These are phyloP conservation scores for Salvelinus namaycush DNA, from an alignment of 2,113 vertebrate genomes.

Conservation along the genomic window DNA sequence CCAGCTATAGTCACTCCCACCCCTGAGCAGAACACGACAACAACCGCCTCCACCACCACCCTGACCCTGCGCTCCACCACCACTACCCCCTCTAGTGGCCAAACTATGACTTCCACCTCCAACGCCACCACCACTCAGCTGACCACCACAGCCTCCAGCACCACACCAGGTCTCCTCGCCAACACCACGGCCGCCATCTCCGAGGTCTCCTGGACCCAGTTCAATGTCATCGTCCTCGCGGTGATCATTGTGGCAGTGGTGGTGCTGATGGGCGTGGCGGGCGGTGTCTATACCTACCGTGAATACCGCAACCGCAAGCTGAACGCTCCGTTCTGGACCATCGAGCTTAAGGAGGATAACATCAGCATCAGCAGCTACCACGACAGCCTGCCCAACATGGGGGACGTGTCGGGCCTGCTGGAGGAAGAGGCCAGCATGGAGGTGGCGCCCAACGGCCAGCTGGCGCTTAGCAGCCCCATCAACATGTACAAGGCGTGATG, in stretches of 20 bases:
- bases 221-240: conserved; percentile 84
- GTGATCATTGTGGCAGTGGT: conserved; percentile 84
- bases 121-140: conserved; percentile 54
- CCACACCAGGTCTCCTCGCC: conserved; percentile 63
- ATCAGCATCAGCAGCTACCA: conserved; percentile 91
- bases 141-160: conserved; percentile 33
- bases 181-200: conserved; percentile 73
- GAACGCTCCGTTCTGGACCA: conserved; percentile 89
- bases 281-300: conserved; percentile 82
- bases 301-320: conserved; percentile 86
- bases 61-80: background rate
- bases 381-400: conserved; percentile 84
- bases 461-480: conserved; percentile 79
- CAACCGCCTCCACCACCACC: background rate
- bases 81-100: background rate
- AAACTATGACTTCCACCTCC: conserved; percentile 70
- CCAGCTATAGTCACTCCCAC: background rate
- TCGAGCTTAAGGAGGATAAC: conserved; percentile 89
- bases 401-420: conserved; percentile 80
- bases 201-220: conserved; percentile 84
- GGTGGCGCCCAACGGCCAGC: conserved; percentile 79
- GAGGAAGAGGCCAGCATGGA: conserved; percentile 80
- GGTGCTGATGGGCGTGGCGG: conserved; percentile 82
- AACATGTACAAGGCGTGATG: conserved; percentile 81
- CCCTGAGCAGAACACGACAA: background rate